phyloP scores from a whole-genome alignment of 2,113 vertebrate genomes.

The Neotragus moschatus region DNA sequence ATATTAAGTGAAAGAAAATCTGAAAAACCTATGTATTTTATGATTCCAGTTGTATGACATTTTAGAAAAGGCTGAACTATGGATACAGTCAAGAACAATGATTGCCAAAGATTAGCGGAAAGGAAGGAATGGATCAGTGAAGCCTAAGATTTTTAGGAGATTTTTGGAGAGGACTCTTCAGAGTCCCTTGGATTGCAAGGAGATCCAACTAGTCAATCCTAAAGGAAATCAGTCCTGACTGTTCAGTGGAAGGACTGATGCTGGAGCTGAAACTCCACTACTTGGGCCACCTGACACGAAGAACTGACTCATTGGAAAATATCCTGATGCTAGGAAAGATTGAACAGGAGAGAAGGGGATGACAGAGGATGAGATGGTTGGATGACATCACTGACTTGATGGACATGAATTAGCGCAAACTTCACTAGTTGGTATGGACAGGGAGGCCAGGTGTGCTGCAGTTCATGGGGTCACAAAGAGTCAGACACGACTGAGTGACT shows the following conservation, averaged over 20 bases:
- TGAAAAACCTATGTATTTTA: not conserved
- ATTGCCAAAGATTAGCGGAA: not conserved
- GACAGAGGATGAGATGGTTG: not conserved
- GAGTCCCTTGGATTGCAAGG: not conserved
- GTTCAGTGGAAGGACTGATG: not conserved
- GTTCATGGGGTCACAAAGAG: not conserved
- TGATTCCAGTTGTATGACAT: not conserved
- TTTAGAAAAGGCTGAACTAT: not conserved
- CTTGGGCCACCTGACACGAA: rapidly evolving
- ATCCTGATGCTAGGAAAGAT: not conserved
- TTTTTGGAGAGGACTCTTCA: not conserved
- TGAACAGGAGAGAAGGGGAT: not conserved
- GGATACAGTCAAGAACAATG: not conserved
- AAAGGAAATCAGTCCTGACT: not conserved
- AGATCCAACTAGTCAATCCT: not conserved
- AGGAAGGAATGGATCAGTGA: not conserved
- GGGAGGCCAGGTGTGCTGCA: not conserved
- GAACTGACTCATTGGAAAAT: not conserved
- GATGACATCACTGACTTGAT: not conserved
- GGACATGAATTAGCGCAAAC: not conserved
- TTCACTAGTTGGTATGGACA: not conserved
- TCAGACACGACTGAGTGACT: not conserved
- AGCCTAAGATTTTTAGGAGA: not conserved
- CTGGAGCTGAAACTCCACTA: not conserved
- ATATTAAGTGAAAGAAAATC: not conserved